Conservation (phyloP, 2,888 invertebrate species). For the Tachina lurida region DNA sequence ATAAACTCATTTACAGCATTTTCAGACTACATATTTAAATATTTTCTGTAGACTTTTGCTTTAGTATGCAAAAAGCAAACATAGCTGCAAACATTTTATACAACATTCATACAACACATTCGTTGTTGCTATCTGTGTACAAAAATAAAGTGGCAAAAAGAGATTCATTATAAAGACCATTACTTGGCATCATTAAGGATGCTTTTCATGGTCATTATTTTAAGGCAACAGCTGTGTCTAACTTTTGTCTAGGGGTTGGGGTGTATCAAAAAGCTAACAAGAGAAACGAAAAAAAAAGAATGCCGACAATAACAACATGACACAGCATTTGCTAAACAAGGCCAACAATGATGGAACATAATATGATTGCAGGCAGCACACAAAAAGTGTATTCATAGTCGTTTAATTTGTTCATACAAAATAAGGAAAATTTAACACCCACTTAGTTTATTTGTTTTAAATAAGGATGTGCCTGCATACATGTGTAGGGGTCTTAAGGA, state of each 20-base stretch:
- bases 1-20: slow-evolving; percentile 55
- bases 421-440: slow-evolving; percentile 59
- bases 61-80: slow-evolving; percentile 46
- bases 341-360: slow-evolving; percentile 38
- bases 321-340: slow-evolving; percentile 42
- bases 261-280: slow-evolving; percentile 31
- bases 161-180: slow-evolving; percentile 74
- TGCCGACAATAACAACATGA: slow-evolving; percentile 28
- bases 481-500: slow-evolving; percentile 1
- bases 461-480: neutral
- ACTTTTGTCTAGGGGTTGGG: slow-evolving; percentile 43
- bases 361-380: slow-evolving; percentile 29
- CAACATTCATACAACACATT: slow-evolving; percentile 20
- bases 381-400: slow-evolving; percentile 9
- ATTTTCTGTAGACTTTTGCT: slow-evolving; percentile 47
- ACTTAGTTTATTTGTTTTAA: slow-evolving; percentile 55
- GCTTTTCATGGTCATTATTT: slow-evolving; percentile 83
- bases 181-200: slow-evolving; percentile 82
- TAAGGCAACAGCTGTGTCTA: slow-evolving; percentile 81
- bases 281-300: neutral
- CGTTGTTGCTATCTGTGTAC: slow-evolving; percentile 45
- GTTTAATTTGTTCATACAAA: slow-evolving; percentile 37
- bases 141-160: slow-evolving; percentile 65
- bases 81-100: slow-evolving; percentile 2
- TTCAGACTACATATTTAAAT: slow-evolving; percentile 49